Base-by-base conservation (phyloP, 2,888 invertebrate species). In the Deroplatys truncata region DNA sequence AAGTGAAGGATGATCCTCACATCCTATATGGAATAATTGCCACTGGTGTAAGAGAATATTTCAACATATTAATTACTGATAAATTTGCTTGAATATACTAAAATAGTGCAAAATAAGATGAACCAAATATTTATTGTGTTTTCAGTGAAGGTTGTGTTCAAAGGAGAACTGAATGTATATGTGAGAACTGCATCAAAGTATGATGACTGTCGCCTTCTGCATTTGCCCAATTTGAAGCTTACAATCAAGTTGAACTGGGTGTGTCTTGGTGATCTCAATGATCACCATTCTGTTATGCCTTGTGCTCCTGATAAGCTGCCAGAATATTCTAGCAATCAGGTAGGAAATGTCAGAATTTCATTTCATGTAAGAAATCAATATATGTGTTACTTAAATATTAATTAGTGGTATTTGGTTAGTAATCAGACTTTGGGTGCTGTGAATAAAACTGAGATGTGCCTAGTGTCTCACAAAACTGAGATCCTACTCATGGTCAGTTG, bases 101-200 rank as follows among this genome's bases (percentile, higher is more conserved):
- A 43, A 13, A 7, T 43, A 0, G 43, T 43, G 43, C 10, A 10
- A 43, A 43, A 13, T 43, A 7, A 43, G 43, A 43, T 43, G 43
- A 43, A 43, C 43, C 43, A 43, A 43, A 13, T 43, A 7, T 13
- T 35, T 43, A 13, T 43, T 43, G 43, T 43, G 0, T 91, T 93
- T 93, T 83, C 92, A 96, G 96, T 96, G 0, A 98, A 97, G 93
- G 97, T 98, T 90, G 96, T 98, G 88, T 97, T 98, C 92, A 97
- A 98, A 92, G 99, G 99, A 4, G 98, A 99, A 92, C 94, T 99
- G 90, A 98, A 98, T 93, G 98, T 99, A 92, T 98, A 97, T 92
- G 98, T 99, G 2, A 95, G 99, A 90, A 99, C 99, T 0, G 99
- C 99, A 0, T 99, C 99, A 90, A 99, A 99, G 93, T 99, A 99